Conservation (phyloP, 1,140 invertebrate species). For the Arion vulgaris region DNA sequence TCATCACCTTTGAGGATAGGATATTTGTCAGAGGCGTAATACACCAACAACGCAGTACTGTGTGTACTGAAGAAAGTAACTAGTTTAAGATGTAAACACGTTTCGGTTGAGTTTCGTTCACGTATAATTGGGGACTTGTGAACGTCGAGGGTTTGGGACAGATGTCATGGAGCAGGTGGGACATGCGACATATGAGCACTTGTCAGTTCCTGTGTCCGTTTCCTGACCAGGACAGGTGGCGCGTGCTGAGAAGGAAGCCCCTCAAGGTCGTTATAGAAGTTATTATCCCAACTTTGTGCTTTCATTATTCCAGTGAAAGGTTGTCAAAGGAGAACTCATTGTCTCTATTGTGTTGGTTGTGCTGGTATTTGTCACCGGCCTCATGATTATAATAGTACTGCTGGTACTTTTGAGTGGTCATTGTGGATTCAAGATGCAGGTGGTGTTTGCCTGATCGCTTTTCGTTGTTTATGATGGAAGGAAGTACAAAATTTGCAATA, state of each 20-base stretch:
- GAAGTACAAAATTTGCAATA: background rate
- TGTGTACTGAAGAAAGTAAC: no score
- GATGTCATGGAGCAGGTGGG: background rate
- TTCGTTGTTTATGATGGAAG: background rate
- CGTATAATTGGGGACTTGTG: no score
- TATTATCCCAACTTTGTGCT: background rate
- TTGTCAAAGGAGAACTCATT: background rate
- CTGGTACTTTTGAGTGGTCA: background rate
- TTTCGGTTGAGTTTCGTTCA: no score
- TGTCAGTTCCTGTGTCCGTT: background rate
- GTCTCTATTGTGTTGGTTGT: background rate
- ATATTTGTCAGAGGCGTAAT: no score
- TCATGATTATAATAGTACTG: background rate
- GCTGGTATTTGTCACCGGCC: background rate
- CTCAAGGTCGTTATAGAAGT: background rate
- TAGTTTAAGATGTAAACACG: no score
- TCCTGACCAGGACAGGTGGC: slow-evolving; percentile 10
- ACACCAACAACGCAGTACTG: no score
- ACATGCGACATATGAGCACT: background rate
- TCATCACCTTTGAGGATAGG: no score
- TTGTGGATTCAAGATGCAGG: background rate
- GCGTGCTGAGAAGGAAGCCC: background rate
- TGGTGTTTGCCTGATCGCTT: background rate
- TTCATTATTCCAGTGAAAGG: background rate
- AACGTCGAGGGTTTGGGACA: no score